phyloP scores from a whole-genome alignment of 2,797 vertebrate species.

The Macropus fuliginosus region DNA sequence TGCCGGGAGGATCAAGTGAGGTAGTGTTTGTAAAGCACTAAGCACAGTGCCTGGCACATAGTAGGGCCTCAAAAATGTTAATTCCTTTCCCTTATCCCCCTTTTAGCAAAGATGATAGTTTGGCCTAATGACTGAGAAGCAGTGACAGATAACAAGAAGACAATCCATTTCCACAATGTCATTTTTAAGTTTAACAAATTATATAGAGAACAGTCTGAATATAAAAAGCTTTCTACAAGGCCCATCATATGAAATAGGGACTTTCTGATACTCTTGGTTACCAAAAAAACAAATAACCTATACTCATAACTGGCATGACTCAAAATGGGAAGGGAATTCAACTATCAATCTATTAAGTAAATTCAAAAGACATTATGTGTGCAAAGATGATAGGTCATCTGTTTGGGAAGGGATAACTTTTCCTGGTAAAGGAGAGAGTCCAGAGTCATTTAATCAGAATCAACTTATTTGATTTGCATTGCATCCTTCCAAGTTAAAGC shows the following conservation, averaged over 20 bases:
- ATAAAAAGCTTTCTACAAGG: conserved; percentile 55
- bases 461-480: conserved; percentile 59
- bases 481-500: conserved; percentile 48
- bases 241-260: background rate
- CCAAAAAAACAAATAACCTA: conserved; percentile 39
- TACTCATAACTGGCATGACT: conserved; percentile 73
- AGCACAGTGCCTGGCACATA: background rate
- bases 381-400: conserved; percentile 51
- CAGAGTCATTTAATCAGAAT: conserved; percentile 60
- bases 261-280: background rate
- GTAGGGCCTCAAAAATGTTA: background rate
- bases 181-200: conserved; percentile 58
- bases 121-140: conserved; percentile 60
- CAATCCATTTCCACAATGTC: conserved; percentile 61
- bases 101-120: conserved; percentile 61
- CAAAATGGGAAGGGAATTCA: conserved; percentile 47
- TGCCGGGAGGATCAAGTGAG: background rate
- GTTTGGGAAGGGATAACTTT: background rate
- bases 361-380: conserved; percentile 68
- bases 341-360: conserved; percentile 66
- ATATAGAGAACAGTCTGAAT: conserved; percentile 15
- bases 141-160: conserved; percentile 57
- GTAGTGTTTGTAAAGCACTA: background rate
- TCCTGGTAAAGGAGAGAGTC: background rate
- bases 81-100: background rate